Evolutionary conservation across 64 coral and sea anemone species (phyloP), one percentile per base, ranked within the genome.

Genomic region (Montipora capricornis): DNA sequence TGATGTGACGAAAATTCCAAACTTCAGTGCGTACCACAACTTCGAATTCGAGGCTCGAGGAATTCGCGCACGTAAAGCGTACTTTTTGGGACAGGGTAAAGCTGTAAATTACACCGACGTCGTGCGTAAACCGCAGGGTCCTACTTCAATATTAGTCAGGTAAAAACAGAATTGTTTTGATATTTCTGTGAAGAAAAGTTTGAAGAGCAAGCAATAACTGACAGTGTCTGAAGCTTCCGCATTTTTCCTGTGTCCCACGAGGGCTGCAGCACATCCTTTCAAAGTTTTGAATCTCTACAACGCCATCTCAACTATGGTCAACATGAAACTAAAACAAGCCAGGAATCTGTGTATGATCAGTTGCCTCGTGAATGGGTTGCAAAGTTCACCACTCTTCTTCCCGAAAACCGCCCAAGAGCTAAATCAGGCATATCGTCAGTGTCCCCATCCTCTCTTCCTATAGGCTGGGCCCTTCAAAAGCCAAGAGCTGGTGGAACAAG

Each of bases 11-110:
- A 87, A 87, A 87, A 87, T 87, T 70, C 46, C 67, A 49, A 49
- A 87, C 68, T 87, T 87, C 66, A 87, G 84, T 44, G 45, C 67
- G 8, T 51, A 73, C 84, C 47, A 87, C 16, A 75, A 87, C 71
- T 87, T 87, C 29, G 67, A 87, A 45, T 74, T 53, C 45, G 64
- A 50, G 13, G 19, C 44, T 24, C 15, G 8, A 51, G 46, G 68
- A 87, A 58, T 87, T 8, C 50, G 53, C 24, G 52, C 46, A 5
- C 76, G 44, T 37, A 82, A 66, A 17, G 80, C 80, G 13, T 82
- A 82, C 14, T 47, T 58, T 82, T 58, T 82, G 52, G 55, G 80
- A 61, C 80, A 37, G 11, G 80, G 80, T 14, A 62, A 62, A 17
- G 44, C 20, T 61, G 55, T 82, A 10, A 66, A 82, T 44, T 82